Base-by-base conservation (phyloP, 2,888 invertebrate species). In the Clusia tigrina region DNA sequence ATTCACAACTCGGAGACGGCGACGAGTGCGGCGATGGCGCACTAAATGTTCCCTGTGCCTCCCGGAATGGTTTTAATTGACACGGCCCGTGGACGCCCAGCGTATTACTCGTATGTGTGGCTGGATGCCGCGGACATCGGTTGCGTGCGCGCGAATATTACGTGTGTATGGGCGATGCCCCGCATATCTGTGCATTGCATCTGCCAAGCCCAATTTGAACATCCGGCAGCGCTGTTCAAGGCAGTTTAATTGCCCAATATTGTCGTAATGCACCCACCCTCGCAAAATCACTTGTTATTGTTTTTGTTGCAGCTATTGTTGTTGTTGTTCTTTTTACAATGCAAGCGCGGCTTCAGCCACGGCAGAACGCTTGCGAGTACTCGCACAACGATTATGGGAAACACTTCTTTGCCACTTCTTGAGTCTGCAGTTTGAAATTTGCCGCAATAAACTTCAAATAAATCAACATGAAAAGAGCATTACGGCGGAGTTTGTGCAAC, bases 161-260 rank as follows among this genome's bases (percentile, higher is more conserved):
- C n/a, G 42, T 9, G 9, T 42, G 42, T 32, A 32, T 42, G 9
- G 42, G 3, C n/a, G 42, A 5, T 42, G 42, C n/a, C 3, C n/a
- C 42, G 9, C 3, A 15, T n/a, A n/a, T n/a, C n/a, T 9, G 9
- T 42, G 42, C n/a, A n/a, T 3, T 42, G 42, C 42, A n/a, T 22
- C 18, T 22, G 66, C 59, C 63, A 66, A 60, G 58, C 70, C 62
- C 65, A 70, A 68, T 65, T 63, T 42, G 67, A 60, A 59, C 63
- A 55, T 62, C 58, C 54, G 60, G 56, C 20, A 60, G 38, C 66
- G 64, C 63, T 64, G 63, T 66, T 68, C 64, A 68, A 65, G 61
- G 66, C 64, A 65, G 65, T 68, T 66, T 63, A 68, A 65, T 68
- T 68, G 66, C 66, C 61, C 57, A 61, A 61, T 63, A 63, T 62